phyloP scores from a whole-genome alignment of 30 jellyfish, hydroid and myxozoan species.

The Hydra vulgaris region DNA sequence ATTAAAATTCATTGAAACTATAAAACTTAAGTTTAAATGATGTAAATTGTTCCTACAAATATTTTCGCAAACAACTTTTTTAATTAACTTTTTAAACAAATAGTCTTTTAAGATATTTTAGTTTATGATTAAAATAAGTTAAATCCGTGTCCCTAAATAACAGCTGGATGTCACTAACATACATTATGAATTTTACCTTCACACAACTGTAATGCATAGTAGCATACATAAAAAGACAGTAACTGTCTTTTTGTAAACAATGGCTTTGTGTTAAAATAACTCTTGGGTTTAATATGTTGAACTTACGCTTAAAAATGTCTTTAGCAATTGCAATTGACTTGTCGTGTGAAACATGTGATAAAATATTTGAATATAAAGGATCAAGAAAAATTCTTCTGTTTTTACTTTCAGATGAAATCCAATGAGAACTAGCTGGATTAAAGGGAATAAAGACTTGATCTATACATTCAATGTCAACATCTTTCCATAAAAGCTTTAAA shows the following conservation, averaged over 20 bases:
- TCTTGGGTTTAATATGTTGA: not conserved
- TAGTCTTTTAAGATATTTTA: no score
- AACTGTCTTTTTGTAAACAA: slow-evolving; percentile 27
- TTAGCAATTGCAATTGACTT: not conserved
- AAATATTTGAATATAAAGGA: not conserved
- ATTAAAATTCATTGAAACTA: no score
- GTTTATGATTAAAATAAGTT: no score
- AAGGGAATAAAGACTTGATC: slow-evolving; percentile 14
- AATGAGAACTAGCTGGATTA: slow-evolving; percentile 16
- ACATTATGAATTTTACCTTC: not conserved
- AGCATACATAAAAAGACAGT: slow-evolving; percentile 30
- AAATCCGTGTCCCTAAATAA: not conserved
- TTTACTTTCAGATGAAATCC: slow-evolving; percentile 1
- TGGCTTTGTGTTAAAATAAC: slow-evolving; percentile 12
- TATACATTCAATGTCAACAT: not conserved
- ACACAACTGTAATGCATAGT: slow-evolving; percentile 25
- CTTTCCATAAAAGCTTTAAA: slow-evolving; percentile 20
- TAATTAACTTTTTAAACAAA: no score
- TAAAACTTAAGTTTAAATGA: no score
- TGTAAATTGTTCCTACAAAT: no score
- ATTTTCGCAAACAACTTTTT: no score
- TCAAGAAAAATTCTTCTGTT: slow-evolving; percentile 8
- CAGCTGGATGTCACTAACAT: not conserved
- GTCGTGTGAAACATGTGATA: not conserved
- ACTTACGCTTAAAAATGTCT: not conserved